phyloP scores from a whole-genome alignment of 2,113 vertebrate genomes.

The Poicephalus gulielmi region DNA sequence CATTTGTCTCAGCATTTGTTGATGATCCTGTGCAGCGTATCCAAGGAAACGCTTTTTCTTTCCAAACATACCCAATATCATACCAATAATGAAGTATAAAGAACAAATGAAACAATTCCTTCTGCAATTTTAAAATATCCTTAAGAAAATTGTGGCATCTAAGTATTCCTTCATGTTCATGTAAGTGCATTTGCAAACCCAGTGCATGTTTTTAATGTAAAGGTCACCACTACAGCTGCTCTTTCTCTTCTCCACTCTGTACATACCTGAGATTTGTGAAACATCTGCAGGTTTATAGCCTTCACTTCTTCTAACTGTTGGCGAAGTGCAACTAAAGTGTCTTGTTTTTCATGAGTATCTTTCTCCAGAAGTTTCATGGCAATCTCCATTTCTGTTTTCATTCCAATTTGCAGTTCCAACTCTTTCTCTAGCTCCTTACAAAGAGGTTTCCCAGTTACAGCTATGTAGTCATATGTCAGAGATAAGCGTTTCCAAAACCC shows the following conservation, averaged over 20 bases:
- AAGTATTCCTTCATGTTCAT: neutral
- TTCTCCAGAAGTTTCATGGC: constrained; percentile 98
- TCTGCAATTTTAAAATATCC: neutral
- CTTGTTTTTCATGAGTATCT: constrained; percentile 96
- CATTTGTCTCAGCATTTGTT: neutral
- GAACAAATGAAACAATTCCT: neutral
- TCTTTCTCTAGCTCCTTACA: constrained; percentile 93
- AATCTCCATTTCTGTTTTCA: constrained; percentile 98
- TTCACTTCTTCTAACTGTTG: constrained; percentile 97
- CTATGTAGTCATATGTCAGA: neutral
- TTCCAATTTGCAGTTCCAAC: constrained; percentile 89
- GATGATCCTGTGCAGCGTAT: neutral
- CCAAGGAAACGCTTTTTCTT: neutral
- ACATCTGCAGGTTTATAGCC: constrained; percentile 95
- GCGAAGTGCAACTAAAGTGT: constrained; percentile 87
- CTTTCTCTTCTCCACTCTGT: neutral
- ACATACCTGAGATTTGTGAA: constrained; percentile 91
- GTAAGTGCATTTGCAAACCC: neutral
- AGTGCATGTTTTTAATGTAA: accelerated
- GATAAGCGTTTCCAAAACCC: neutral
- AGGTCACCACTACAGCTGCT: neutral
- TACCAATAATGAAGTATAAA: neutral
- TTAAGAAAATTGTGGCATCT: neutral
- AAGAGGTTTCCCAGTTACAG: constrained; percentile 26
- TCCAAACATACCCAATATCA: neutral